phyloP scores from a whole-genome alignment of 2,113 vertebrate genomes.

The Sinocyclocheilus anophthalmus region DNA sequence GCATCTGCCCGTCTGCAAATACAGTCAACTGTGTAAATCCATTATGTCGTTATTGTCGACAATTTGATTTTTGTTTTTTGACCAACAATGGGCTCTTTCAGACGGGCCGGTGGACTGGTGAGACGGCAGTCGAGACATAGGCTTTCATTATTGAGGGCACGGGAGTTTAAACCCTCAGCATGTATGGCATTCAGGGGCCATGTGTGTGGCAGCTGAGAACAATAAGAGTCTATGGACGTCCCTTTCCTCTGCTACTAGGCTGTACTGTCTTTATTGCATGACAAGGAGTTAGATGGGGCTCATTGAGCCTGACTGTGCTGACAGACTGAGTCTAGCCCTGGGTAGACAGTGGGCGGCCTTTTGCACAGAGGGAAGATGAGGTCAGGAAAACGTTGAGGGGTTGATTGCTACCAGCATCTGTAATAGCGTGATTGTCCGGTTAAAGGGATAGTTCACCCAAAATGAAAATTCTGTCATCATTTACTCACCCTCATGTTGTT shows the following conservation, averaged over 20 bases:
- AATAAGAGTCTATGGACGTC: slow-evolving; percentile 44
- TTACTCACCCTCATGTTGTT: too few relatives aligned
- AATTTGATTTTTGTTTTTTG: slow-evolving; percentile 71
- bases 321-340: slow-evolving; percentile 31
- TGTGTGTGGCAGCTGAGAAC: slow-evolving; percentile 45
- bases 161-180: slow-evolving; percentile 62
- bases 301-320: slow-evolving; percentile 38
- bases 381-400: slow-evolving; percentile 14
- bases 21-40: slow-evolving; percentile 70
- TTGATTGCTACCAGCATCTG: not conserved
- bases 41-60: slow-evolving; percentile 72
- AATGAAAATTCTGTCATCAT: too few relatives aligned
- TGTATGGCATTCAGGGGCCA: slow-evolving; percentile 50
- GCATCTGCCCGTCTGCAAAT: slow-evolving; percentile 63
- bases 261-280: slow-evolving; percentile 44
- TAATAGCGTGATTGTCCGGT: not conserved
- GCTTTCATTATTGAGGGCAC: slow-evolving; percentile 65
- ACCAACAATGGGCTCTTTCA: slow-evolving; percentile 73
- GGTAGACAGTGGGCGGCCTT: not conserved
- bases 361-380: not conserved
- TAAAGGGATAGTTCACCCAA: not conserved
- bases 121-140: slow-evolving; percentile 50
- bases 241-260: slow-evolving; percentile 24
- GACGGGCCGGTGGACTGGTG: slow-evolving; percentile 34
- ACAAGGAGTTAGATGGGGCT: slow-evolving; percentile 49